Base-by-base conservation (phyloP, 30 jellyfish, hydroid and myxozoan genomes). In the Catostylus mosaicus region DNA sequence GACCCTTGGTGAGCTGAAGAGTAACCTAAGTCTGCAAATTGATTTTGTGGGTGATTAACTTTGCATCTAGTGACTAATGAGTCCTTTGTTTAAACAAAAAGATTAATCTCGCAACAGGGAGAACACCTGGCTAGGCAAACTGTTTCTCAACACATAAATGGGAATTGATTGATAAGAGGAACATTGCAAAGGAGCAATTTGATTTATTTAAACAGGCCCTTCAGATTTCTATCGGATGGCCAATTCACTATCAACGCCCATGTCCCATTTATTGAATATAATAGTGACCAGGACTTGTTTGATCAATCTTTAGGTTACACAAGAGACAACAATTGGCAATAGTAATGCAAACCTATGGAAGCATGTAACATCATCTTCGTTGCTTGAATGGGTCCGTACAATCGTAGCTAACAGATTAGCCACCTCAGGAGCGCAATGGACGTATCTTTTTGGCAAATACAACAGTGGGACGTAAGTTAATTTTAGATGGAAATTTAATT, bases 251-350 rank as follows among this genome's bases (percentile, higher is more conserved):
- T n/a, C n/a, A n/a, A n/a, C n/a, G n/a, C n/a, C n/a, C n/a, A n/a
- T n/a, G n/a, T n/a, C n/a, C n/a, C n/a, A n/a, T n/a, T n/a, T n/a
- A n/a, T n/a, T n/a, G n/a, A n/a, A n/a, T n/a, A n/a, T n/a, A n/a
- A n/a, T 46, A 46, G 11, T 9, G 20, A n/a, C n/a, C n/a, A n/a
- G n/a, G n/a, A n/a, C n/a, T n/a, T n/a, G n/a, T n/a, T 30, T 23
- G 11, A 65, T 65, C 57, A 20, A 20, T 12, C 47, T 11, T 19
- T 36, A 93, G 98, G 98, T 93, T 27, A 63, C 98, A 2, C 98
- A 93, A 65, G 98, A 93, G 77, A 93, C 98, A 36, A 93, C 98
- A 18, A 93, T 93, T 77, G 98, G 98, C 70, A 93, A 93, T 64
- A 31, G 80, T 3, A 93, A 93, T 75, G 75, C 89, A 3, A 90